Conservation (phyloP, 2,797 vertebrate genomes). For the Falco concolor region DNA sequence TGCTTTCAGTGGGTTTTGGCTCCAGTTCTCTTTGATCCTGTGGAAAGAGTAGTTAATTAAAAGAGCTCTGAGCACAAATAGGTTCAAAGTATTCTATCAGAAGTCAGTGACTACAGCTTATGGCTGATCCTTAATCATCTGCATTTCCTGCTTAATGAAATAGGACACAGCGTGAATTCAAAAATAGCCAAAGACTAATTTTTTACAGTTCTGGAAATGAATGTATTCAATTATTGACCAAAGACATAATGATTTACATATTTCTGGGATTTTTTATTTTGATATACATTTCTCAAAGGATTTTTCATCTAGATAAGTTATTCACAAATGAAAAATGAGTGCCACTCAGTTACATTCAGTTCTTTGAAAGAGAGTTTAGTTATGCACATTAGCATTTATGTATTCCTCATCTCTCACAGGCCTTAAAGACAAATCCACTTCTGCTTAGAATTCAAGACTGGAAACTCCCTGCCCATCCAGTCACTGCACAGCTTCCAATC, state of each 20-base stretch:
- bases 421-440: constrained; percentile 6
- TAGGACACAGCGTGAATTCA: background rate
- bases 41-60: constrained; percentile 27
- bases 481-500: background rate
- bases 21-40: background rate
- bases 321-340: constrained; percentile 41
- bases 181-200: constrained; percentile 25
- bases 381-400: background rate
- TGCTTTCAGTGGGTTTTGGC: background rate
- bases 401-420: background rate
- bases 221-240: constrained; percentile 47
- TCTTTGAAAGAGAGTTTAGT: constrained; percentile 43
- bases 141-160: constrained; percentile 33
- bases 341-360: background rate
- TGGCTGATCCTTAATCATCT: constrained; percentile 25
- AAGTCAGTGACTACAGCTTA: constrained; percentile 22
- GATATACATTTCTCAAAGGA: constrained; percentile 18
- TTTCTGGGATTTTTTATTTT: constrained; percentile 39
- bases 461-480: background rate
- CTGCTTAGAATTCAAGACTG: background rate
- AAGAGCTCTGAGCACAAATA: constrained; percentile 21
- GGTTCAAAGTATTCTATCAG: constrained; percentile 25
- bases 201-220: constrained; percentile 7
- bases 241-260: constrained; percentile 47
- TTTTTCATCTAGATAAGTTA: constrained; percentile 33